Conservation (phyloP, 2,888 invertebrate species). For the Brachypterus glaber region DNA sequence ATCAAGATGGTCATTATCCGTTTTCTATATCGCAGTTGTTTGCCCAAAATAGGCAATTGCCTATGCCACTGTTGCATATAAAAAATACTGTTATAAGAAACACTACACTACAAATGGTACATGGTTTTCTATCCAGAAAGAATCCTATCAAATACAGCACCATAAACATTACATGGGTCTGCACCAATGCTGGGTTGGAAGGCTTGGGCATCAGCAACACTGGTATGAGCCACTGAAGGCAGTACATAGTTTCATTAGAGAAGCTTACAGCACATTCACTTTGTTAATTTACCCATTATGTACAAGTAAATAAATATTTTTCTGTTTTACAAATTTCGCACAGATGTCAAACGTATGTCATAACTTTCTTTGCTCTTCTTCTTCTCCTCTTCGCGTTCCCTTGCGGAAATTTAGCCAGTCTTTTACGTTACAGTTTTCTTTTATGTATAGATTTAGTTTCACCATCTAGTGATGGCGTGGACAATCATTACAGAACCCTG, state of each 20-base stretch:
- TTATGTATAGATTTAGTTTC: no score
- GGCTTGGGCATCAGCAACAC: conserved; percentile 96
- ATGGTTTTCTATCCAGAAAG: conserved; percentile 93
- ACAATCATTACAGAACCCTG: no score
- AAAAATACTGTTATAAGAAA: conserved; percentile 89
- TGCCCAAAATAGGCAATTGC: conserved; percentile 90
- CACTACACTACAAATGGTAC: conserved; percentile 92
- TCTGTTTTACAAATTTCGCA: not conserved
- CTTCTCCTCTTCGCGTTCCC: no score
- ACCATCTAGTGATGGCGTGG: no score
- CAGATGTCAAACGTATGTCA: conserved; percentile 1
- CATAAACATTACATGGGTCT: conserved; percentile 97
- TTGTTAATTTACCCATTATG: conserved; percentile 1
- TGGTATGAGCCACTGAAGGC: conserved; percentile 94
- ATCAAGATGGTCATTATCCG: conserved; percentile 28
- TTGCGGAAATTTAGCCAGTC: no score
- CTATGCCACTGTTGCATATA: conserved; percentile 92
- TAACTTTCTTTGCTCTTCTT: no score
- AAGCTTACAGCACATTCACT: not conserved
- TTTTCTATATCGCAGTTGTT: conserved; percentile 61
- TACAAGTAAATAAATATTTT: not conserved
- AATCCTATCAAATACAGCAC: conserved; percentile 92
- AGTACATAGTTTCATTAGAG: conserved; percentile 65
- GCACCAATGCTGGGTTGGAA: conserved; percentile 88
- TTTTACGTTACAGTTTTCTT: not conserved